Evolutionary conservation across 2,797 vertebrate genomes (phyloP).

Genomic region (Aeoliscus strigatus): DNA sequence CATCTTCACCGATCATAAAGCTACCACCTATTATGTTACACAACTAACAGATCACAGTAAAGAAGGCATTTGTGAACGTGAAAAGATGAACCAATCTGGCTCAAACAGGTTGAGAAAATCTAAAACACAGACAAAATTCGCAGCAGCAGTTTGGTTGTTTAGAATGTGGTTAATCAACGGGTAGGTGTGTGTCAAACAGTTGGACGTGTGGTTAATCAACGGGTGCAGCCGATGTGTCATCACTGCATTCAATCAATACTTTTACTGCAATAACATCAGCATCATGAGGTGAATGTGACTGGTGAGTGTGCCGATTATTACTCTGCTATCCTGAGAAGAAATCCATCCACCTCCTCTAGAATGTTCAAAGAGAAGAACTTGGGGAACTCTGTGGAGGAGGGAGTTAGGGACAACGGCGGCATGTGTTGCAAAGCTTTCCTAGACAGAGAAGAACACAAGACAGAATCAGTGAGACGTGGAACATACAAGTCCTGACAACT

Average conservation of each 20-base stretch:
- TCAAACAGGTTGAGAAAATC: no score
- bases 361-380: constrained; percentile 93
- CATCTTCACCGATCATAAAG: no score
- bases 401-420: constrained; percentile 90
- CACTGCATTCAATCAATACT: constrained; percentile 8
- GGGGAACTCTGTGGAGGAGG: constrained; percentile 88
- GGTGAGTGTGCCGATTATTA: constrained; percentile 56
- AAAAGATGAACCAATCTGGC: no score
- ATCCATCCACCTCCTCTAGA: constrained; percentile 94
- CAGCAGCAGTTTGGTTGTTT: no score
- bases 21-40: no score
- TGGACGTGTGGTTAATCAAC: constrained; percentile 8
- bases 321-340: constrained; percentile 95
- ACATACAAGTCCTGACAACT: background rate
- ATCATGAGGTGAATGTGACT: constrained; percentile 14
- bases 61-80: no score
- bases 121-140: no score
- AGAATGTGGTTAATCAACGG: constrained; percentile 8
- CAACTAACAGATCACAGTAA: no score
- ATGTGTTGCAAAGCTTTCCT: constrained; percentile 97
- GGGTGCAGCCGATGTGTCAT: background rate
- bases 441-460: constrained; percentile 2
- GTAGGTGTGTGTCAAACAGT: no score
- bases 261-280: constrained; percentile 26
- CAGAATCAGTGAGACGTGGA: constrained; percentile 1